These are phyloP conservation scores for Acipenser ruthenus DNA, from an alignment of 2,797 vertebrate genomes.

Conservation along the genomic window DNA sequence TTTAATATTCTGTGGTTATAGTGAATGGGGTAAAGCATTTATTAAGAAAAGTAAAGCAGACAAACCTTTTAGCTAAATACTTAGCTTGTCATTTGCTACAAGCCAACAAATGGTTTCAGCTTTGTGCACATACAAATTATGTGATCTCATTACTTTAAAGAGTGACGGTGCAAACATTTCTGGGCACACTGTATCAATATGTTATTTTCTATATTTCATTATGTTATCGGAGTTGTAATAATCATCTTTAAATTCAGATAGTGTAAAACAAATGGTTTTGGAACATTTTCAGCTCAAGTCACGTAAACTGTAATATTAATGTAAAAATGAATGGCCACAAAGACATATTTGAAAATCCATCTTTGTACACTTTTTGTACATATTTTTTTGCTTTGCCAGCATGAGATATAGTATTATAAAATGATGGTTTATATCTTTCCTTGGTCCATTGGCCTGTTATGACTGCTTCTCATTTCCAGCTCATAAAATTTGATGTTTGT, in stretches of 20 bases:
- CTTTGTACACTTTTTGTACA: conserved; percentile 3
- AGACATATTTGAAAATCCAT: conserved; percentile 1
- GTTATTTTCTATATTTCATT: background rate
- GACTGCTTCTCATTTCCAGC: conserved; percentile 45
- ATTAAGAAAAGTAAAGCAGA: too few species aligned
- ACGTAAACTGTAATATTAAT: background rate
- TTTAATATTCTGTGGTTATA: too few species aligned
- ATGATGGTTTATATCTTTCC: conserved; percentile 42
- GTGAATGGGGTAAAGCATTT: too few species aligned
- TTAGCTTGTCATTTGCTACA: too few species aligned
- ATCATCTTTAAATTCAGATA: background rate
- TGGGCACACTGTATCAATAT: background rate
- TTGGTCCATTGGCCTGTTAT: conserved; percentile 39
- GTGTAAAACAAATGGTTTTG: background rate
- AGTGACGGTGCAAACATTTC: background rate
- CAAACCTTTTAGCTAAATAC: too few species aligned
- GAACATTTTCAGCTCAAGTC: background rate
- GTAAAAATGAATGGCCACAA: background rate
- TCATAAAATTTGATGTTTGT: conserved; percentile 49
- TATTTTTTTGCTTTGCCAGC: conserved; percentile 39
- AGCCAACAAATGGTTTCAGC: too few species aligned
- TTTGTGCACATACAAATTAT: background rate
- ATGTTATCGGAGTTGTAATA: background rate
- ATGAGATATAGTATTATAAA: conserved; percentile 35
- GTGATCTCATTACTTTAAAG: too few species aligned